phyloP scores from a whole-genome alignment of 2,888 invertebrate species.

The Lamellibrachia satsuma region DNA sequence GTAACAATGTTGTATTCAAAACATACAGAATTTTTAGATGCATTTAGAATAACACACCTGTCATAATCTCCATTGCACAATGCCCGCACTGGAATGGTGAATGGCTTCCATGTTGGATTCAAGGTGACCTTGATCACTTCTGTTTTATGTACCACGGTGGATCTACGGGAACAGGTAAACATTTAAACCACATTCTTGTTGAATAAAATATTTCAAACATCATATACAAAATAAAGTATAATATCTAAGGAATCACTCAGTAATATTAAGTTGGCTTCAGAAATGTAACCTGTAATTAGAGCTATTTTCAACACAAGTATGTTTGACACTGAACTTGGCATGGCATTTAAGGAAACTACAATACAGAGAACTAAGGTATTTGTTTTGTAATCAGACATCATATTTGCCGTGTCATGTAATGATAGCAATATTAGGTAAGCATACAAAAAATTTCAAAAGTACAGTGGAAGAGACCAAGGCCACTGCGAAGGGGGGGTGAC shows the following conservation, averaged over 20 bases:
- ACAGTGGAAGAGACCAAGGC: no score
- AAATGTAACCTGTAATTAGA: background rate
- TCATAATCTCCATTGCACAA: constrained; percentile 70
- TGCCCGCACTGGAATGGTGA: constrained; percentile 66
- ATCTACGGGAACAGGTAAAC: constrained; percentile 50
- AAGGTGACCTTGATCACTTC: constrained; percentile 69
- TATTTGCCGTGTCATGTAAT: background rate
- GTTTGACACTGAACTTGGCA: background rate
- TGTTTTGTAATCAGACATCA: background rate
- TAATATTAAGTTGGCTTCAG: background rate
- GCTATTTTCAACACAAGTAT: background rate
- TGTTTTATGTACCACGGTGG: constrained; percentile 69
- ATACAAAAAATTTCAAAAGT: no score
- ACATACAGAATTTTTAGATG: background rate
- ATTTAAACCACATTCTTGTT: background rate
- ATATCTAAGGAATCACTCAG: background rate
- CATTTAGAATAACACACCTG: constrained; percentile 44
- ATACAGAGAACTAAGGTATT: background rate
- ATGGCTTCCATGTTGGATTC: constrained; percentile 70
- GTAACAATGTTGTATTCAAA: background rate
- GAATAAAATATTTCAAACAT: background rate
- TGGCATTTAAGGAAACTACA: background rate
- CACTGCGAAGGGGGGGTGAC: no score
- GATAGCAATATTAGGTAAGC: background rate
- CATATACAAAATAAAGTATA: background rate